Conservation (phyloP, 2,888 invertebrate genomes). For the Eurytoma adleriae region DNA sequence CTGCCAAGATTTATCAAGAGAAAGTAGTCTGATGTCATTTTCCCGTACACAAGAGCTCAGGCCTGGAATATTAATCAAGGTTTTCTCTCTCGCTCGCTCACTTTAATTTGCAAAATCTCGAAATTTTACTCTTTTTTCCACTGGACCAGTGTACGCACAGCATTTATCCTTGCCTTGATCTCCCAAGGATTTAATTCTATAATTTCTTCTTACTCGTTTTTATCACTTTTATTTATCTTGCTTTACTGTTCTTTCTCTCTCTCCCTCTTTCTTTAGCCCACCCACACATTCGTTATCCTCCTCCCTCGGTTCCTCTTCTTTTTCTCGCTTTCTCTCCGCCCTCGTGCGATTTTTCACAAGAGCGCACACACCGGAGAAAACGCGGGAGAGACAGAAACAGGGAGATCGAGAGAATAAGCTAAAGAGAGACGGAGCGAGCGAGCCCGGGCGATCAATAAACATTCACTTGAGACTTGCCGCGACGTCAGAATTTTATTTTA, state of each 20-base stretch:
- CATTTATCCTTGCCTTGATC: no score
- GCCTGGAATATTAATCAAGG: no score
- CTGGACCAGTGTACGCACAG: no score
- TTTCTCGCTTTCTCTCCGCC: constrained; percentile 4
- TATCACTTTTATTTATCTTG: background rate
- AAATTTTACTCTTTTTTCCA: no score
- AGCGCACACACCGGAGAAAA: constrained; percentile 28
- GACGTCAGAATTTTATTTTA: constrained; percentile 54
- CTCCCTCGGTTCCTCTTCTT: background rate
- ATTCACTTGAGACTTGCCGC: constrained; percentile 55
- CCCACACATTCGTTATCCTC: background rate
- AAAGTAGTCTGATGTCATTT: no score
- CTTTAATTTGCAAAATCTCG: no score
- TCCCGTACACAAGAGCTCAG: no score
- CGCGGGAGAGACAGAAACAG: constrained; percentile 14
- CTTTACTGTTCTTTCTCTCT: background rate
- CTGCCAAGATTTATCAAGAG: no score
- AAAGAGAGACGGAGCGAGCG: constrained; percentile 24
- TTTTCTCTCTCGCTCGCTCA: no score
- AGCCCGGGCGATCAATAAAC: constrained; percentile 55
- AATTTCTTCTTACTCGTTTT: no score
- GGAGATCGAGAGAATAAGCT: constrained; percentile 21
- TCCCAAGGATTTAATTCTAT: no score
- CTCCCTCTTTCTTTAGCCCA: background rate
- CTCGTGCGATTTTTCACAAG: constrained; percentile 27